Evolutionary conservation across 2,797 vertebrate genomes (phyloP), one percentile per base, ranked within the genome.

Genomic region (Sebastes aleutianus): DNA sequence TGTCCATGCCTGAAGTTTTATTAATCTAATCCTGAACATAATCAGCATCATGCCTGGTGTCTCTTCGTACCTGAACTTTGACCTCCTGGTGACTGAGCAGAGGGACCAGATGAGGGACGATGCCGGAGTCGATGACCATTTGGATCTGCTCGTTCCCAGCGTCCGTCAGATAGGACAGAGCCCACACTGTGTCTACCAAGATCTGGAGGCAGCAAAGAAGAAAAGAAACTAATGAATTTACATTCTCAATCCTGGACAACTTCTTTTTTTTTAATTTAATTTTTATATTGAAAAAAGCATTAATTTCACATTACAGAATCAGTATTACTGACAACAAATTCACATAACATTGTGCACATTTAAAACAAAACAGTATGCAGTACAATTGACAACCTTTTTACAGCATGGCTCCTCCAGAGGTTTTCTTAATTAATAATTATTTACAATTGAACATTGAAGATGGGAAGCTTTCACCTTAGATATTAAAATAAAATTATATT

Each of bases 91-190:
- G 98, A 91, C 98, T 99, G 89, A 99, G 97, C 78, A 99, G 97
- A 85, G 99, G 99, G 64, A 99, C 99, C 95, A 99, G 95, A 89
- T 99, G 96, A 79, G 97, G 98, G 80, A 99, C 99, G 47, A 99
- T 99, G 70, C 97, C 97, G 0, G 98, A 99, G 88, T 99, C 99
- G 62, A 99, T 99, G 78, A 99, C 99, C 99, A 99, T 99, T 93
- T 99, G 99, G 93, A 99, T 99, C 94, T 99, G 98, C 89, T 99
- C 99, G 20, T 99, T 99, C 68, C 99, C 99, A 62, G 98, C 98
- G 74, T 99, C 99, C 1, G 99, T 99, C 90, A 99, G 96, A 85
- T 99, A 99, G 56, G 99, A 99, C 78, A 99, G 96, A 3, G 99
- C 99, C 99, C 99, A 99, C 70, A 99, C 98, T 0, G 99, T 99